Base-by-base conservation (phyloP, 2,113 vertebrate genomes). In the Oreochromis niloticus region DNA sequence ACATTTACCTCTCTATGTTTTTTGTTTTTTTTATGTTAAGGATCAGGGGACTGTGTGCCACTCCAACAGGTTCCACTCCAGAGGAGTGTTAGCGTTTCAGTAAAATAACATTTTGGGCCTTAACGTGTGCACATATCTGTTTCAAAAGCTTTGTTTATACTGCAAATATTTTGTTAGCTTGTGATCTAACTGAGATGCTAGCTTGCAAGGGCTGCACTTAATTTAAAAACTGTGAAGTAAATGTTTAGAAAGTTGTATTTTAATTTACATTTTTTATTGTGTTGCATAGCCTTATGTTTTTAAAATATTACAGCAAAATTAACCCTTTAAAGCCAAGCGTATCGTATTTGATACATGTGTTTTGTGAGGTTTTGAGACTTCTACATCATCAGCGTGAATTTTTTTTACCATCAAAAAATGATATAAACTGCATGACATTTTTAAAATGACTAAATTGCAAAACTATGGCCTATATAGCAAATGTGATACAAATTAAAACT, bases 41-140 rank as follows among this genome's bases (percentile, higher is more conserved):
- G 55, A 56, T 56, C 55, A 56, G 55, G 4, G 4, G 2, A 56
- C 55, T 56, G 55, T 13, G 2, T 56, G 22, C 55, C 6, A 56
- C 11, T 3, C 55, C 56, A 59, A 59, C 3, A 59, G 13, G 56
- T 59, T 0, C 56, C 56, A 16, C 0, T 55, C 0, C n/a, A 55
- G 2, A 55, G n/a, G 10, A 55, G n/a, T 55, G 54, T 24, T 55
- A 12, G 54, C 54, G 0, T 24, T 55, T 12, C 54, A 24, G n/a
- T 55, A 55, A 56, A 56, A 56, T 55, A 55, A 55, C n/a, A 2
- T 55, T 0, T 24, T n/a, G 24, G 54, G 54, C 54, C 54, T 0
- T 55, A 24, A 0, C 0, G n/a, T 55, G 54, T 55, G n/a, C 54
- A 24, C 54, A 6, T 55, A 55, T 22, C 52, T 0, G n/a, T 55